Evolutionary conservation across 2,113 vertebrate genomes (phyloP).

Genomic region (Pongo pygmaeus): DNA sequence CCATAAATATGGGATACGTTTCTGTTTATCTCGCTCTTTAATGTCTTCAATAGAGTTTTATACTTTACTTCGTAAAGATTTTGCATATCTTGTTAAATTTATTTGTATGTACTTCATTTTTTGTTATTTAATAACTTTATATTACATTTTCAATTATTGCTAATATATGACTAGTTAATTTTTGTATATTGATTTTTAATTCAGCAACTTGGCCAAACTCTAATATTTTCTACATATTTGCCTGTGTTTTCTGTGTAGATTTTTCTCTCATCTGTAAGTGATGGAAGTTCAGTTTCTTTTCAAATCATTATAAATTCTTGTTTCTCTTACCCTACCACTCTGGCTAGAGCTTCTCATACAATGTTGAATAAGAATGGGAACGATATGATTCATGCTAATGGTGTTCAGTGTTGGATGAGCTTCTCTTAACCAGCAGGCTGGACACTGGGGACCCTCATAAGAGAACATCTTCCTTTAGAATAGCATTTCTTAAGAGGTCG

Average conservation of each 20-base stretch:
- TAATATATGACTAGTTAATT: background rate
- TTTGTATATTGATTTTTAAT: constrained; percentile 1
- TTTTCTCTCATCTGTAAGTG: background rate
- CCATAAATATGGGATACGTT: background rate
- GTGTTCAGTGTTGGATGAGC: background rate
- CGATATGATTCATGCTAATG: background rate
- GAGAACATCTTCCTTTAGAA: background rate
- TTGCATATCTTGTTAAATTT: background rate
- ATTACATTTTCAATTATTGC: background rate
- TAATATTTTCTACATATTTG: background rate
- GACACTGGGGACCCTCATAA: background rate
- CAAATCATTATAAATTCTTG: background rate
- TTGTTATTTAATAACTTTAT: background rate
- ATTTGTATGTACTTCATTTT: background rate
- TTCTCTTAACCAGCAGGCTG: background rate
- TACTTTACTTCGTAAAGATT: background rate
- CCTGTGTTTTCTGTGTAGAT: background rate
- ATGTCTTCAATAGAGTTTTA: background rate
- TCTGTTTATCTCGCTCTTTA: background rate
- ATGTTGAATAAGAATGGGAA: background rate
- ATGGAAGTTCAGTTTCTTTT: background rate
- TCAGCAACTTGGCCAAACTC: background rate
- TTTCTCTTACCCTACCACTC: background rate
- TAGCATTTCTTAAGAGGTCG: background rate
- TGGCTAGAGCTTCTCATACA: background rate